Evolutionary conservation across 2,888 invertebrate species (phyloP).

Genomic region (Allacma fusca): DNA sequence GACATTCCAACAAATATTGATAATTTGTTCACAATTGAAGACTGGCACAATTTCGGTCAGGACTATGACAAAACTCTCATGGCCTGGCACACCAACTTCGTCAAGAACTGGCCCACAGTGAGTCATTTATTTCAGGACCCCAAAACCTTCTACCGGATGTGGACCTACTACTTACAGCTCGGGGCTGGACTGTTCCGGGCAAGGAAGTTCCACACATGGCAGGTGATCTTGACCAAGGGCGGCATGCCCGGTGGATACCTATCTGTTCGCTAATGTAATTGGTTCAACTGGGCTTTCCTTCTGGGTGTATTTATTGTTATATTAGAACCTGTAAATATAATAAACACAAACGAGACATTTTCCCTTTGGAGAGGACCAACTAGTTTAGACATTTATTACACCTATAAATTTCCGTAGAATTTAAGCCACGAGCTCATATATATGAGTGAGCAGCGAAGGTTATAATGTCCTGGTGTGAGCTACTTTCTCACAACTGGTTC

Average conservation of each 20-base stretch:
- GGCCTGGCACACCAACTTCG: slow-evolving; percentile 29
- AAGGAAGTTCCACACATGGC: slow-evolving; percentile 43
- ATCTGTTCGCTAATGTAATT: slow-evolving; percentile 38
- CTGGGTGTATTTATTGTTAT: too few species aligned
- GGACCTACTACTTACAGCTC: slow-evolving; percentile 43
- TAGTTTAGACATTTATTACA: too few species aligned
- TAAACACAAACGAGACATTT: too few species aligned
- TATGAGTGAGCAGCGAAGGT: too few species aligned
- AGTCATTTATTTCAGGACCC: slow-evolving; percentile 31
- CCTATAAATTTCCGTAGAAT: too few species aligned
- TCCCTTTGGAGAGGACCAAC: too few species aligned
- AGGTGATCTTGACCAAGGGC: slow-evolving; percentile 41
- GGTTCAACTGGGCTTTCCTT: too few species aligned
- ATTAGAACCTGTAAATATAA: too few species aligned
- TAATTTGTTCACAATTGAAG: slow-evolving; percentile 38
- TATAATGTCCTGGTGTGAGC: too few species aligned
- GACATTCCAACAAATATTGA: slow-evolving; percentile 18
- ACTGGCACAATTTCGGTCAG: slow-evolving; percentile 44
- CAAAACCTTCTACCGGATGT: slow-evolving; percentile 43
- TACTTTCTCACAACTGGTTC: too few species aligned
- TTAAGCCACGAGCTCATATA: too few species aligned
- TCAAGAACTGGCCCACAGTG: slow-evolving; percentile 43
- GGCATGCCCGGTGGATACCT: slow-evolving; percentile 43
- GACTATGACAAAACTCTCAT: slow-evolving; percentile 35
- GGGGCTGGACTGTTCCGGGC: slow-evolving; percentile 36